These are phyloP conservation scores for Aplidium turbinatum DNA, from an alignment of 23 tunicate genomes.

Conservation along the genomic window DNA sequence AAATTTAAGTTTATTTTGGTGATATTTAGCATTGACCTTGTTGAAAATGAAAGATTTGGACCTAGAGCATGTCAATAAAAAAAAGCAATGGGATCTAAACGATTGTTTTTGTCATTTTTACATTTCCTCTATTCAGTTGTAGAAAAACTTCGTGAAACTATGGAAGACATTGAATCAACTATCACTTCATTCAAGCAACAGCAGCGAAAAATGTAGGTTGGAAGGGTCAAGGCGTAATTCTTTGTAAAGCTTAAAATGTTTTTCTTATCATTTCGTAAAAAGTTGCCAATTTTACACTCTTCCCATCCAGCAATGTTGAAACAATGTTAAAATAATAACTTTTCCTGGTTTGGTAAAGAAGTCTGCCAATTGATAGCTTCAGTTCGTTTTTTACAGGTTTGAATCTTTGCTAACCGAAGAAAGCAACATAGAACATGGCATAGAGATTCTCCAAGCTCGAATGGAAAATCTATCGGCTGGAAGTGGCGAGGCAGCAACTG, in stretches of 20 bases:
- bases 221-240: background rate
- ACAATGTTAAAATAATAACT: too few relatives aligned
- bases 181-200: slow-evolving; percentile 67
- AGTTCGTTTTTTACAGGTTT: slow-evolving; percentile 33
- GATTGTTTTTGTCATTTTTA: too few relatives aligned
- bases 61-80: too few relatives aligned
- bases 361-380: too few relatives aligned
- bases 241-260: background rate
- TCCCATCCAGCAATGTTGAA: too few relatives aligned
- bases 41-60: too few relatives aligned
- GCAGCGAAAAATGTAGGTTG: slow-evolving; percentile 68
- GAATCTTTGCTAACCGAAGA: slow-evolving; percentile 64
- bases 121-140: slow-evolving; percentile 46
- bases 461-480: slow-evolving; percentile 31
- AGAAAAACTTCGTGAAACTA: slow-evolving; percentile 49
- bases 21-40: too few relatives aligned
- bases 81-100: too few relatives aligned
- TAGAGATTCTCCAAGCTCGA: slow-evolving; percentile 48
- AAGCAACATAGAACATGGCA: slow-evolving; percentile 49
- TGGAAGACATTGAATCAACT: slow-evolving; percentile 87
- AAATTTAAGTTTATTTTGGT: too few relatives aligned
- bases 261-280: background rate
- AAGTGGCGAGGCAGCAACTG: background rate
- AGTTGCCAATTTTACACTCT: too few relatives aligned
- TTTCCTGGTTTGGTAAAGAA: too few relatives aligned